Evolutionary conservation across 2,888 invertebrate species (phyloP), one percentile per base, ranked within the genome.

Genomic region (Philereme transversata): DNA sequence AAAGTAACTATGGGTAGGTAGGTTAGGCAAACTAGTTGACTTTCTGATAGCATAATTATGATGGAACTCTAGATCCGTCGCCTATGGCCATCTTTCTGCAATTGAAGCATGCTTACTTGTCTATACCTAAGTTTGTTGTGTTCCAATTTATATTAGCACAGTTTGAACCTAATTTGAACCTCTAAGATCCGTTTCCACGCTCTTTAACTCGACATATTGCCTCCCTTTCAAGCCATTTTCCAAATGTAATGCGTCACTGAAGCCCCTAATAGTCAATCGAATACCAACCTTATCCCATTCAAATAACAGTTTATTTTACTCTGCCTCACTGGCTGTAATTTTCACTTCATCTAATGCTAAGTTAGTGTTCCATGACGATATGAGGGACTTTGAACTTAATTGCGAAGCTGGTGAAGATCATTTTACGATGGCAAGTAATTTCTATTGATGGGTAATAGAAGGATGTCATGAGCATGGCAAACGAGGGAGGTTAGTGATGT

Each of bases 131-230:
- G 38, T 45, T 45, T 22, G 10, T 61, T 60, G 43, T 60, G 59
- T 54, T 63, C 60, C 59, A 60, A 68, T 59, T 61, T 62, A 63
- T 59, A 61, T 66, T 68, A 63, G 64, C 64, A 64, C 60, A 64
- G 64, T 60, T 62, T 66, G 57, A 62, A 52, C 68, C 65, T 71
- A 72, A 69, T 71, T 68, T 62, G 50, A 65, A 69, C 66, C 65
- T 59, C 67, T 47, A 61, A 64, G 67, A 66, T 69, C 74, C 70
- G 64, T 74, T 76, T 77, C 72, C 75, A 76, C 76, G 78, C 74
- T 78, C 75, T 76, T 75, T 74, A 75, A 73, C 75, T 74, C 67
- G 63, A 72, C 74, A 76, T 74, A 72, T 70, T 70, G 60, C 71
- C 73, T 75, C 72, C 76, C 64, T 67, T 70, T 65, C 69, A 52